Conservation (phyloP, 2,797 vertebrate species). For the Spheniscus humboldti region DNA sequence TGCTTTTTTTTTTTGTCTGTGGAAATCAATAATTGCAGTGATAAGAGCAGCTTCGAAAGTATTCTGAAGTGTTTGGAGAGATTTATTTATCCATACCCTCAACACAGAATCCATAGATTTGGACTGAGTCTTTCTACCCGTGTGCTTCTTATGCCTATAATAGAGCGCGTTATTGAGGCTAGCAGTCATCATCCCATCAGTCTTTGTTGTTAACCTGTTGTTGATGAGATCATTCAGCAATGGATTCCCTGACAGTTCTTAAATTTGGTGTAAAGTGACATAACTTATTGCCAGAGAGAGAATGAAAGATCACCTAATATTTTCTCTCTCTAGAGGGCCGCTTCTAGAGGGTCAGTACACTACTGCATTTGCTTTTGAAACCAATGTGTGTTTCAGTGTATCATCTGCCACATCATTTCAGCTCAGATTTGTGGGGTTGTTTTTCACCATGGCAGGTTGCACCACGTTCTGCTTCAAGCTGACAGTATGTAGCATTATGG, state of each 20-base stretch:
- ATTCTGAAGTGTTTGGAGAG: background rate
- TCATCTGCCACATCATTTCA: background rate
- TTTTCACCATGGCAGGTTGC: background rate
- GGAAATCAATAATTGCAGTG: background rate
- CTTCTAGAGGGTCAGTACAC: background rate
- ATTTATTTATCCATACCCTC: background rate
- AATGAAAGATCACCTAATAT: background rate
- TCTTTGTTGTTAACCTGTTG: background rate
- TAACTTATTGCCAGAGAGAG: background rate
- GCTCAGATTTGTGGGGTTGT: accelerated
- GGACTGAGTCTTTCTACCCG: accelerated
- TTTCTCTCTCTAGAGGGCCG: background rate
- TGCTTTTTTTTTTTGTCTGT: background rate
- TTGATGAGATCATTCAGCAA: background rate
- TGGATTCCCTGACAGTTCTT: background rate
- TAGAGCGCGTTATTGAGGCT: background rate
- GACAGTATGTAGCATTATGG: background rate
- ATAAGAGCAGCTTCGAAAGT: background rate
- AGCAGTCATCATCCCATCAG: background rate
- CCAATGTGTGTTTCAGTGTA: background rate
- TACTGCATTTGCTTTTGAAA: background rate
- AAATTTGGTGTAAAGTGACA: background rate
- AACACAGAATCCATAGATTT: background rate
- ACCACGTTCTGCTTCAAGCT: background rate
- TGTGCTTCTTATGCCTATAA: background rate